phyloP scores from a whole-genome alignment of 1,140 invertebrate genomes.

The Neuroterus valhalla region DNA sequence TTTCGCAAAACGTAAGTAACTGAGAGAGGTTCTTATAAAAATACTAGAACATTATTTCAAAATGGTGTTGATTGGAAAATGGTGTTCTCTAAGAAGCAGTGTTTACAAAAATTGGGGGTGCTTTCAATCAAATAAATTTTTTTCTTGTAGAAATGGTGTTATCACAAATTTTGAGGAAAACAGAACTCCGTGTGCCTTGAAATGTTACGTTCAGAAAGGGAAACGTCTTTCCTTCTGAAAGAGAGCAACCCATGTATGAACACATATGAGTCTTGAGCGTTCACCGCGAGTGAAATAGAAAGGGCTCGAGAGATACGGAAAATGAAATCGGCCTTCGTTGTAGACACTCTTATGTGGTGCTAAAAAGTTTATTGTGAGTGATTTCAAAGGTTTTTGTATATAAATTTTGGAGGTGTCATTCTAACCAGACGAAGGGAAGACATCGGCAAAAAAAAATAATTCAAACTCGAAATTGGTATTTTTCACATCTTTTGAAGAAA shows the following conservation, averaged over 20 bases:
- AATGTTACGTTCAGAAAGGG: constrained; percentile 12
- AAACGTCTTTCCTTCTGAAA: constrained; percentile 20
- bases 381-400: no score
- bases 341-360: background rate
- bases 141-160: background rate
- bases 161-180: background rate
- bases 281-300: constrained; percentile 22
- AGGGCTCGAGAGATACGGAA: constrained; percentile 21
- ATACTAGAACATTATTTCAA: background rate
- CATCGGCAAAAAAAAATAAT: no score
- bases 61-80: background rate
- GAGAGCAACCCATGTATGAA: constrained; percentile 13
- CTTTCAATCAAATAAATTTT: background rate
- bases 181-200: constrained; percentile 15
- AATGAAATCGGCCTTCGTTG: background rate
- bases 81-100: background rate
- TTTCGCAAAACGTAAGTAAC: constrained; percentile 8
- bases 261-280: constrained; percentile 11
- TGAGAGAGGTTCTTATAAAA: background rate
- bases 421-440: no score
- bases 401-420: no score
- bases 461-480: no score
- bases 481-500: no score
- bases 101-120: background rate
- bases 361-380: no score